Evolutionary conservation across 2,797 vertebrate genomes (phyloP), one percentile per base, ranked within the genome.

Genomic region (Telmatherina bonti): DNA sequence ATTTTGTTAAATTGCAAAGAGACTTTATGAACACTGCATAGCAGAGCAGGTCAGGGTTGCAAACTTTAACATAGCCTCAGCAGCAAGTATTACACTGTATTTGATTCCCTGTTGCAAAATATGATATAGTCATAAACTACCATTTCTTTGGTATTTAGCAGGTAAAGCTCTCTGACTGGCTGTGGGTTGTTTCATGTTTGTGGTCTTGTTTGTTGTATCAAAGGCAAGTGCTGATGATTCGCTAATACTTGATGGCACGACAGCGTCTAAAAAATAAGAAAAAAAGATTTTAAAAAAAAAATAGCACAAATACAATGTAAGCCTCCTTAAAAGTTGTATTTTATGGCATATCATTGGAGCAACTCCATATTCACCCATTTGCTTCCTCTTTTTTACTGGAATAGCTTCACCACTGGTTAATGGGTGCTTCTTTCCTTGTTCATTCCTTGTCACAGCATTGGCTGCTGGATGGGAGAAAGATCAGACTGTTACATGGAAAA

Each of bases 381-480:
- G 91, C 53, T 76, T 87, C 71, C 56, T 91, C 71, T 91, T 93
- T 38, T 82, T 62, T 8, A 57, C 1, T 7, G 73, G 75, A 0
- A 87, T 62, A 57, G 49, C 4, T 16, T 89, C 85, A 27, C 22
- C 61, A 71, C 67, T 82, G 54, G 41, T 62, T 43, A 88, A 45
- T 1, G 36, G 31, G 1, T 81, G 87, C 55, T 68, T 92, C 73
- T 80, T 88, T 24, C 36, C 35, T 67, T 76, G 79, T 13, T 51
- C 11, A 31, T 27, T 64, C 72, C 78, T 91, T 0, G 22, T 41
- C 20, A 41, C 29, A 31, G 52, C 35, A 16, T 79, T 77, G 7
- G 73, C 1, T 26, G 60, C 85, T 85, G 60, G 31, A 73, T 26
- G 7, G 43, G 7, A 4, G 45, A 35, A 11, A 49, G 5, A 13